A percentile compares a stretch with the other conserved stretches of the same genome.
Conservation (phyloP, 1,140 invertebrate species). For the Leptonema lineaticorne region DNA sequence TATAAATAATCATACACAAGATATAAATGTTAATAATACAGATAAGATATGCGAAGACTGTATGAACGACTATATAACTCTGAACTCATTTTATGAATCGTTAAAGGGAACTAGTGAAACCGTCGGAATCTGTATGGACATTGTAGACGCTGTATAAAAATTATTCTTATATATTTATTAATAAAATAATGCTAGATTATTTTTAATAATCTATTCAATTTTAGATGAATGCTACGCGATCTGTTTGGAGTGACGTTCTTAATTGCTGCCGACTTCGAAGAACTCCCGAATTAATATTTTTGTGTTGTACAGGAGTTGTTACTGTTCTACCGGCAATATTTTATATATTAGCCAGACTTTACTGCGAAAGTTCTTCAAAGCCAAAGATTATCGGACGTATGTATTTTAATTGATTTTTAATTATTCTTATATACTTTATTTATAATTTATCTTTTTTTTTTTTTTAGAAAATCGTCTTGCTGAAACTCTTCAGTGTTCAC, state of each 20-base stretch:
- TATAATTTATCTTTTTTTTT: conserved; percentile 21
- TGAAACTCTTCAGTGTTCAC: conserved; percentile 28
- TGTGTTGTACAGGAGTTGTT: conserved; percentile 54
- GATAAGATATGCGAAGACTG: conserved; percentile 55
- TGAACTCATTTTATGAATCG: conserved; percentile 57
- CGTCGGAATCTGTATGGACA: conserved; percentile 60
- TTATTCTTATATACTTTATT: conserved; percentile 23
- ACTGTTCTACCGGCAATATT: conserved; percentile 55
- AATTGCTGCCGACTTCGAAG: conserved; percentile 57
- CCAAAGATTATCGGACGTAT: conserved; percentile 43
- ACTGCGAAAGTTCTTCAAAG: conserved; percentile 37
- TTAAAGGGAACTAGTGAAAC: conserved; percentile 59
- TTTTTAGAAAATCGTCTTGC: conserved; percentile 46
- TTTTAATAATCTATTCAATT: conserved; percentile 38
- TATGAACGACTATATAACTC: conserved; percentile 53
- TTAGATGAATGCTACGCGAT: conserved; percentile 61
- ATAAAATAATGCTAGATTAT: no score
- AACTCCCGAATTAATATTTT: conserved; percentile 57
- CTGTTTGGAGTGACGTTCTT: conserved; percentile 56
- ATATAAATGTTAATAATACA: conserved; percentile 37
- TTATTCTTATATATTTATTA: no score
- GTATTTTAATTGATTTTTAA: conserved; percentile 31
- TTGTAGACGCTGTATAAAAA: conserved; percentile 58
- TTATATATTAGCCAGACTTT: conserved; percentile 55
- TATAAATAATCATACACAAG: conserved; percentile 48